Conservation (phyloP, 2,797 vertebrate genomes). For the Thaleichthys pacificus region DNA sequence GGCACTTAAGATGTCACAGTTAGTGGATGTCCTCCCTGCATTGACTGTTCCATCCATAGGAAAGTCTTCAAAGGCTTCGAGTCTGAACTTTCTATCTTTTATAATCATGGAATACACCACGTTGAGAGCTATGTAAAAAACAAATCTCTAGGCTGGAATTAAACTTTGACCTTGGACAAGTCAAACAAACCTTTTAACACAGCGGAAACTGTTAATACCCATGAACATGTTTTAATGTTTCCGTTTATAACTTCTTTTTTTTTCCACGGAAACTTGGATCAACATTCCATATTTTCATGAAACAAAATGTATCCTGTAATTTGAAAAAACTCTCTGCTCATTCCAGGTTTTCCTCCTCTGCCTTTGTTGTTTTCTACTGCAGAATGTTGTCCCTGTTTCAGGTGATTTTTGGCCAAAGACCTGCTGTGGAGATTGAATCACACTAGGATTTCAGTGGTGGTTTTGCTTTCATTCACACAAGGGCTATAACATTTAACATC, state of each 20-base stretch:
- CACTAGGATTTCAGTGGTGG: not conserved
- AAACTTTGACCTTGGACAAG: constrained; percentile 6
- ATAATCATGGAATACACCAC: not conserved
- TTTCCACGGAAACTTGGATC: constrained; percentile 19
- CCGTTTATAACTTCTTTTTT: constrained; percentile 36
- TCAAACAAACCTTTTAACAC: not conserved
- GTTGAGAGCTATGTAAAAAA: not conserved
- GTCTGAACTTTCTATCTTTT: not conserved
- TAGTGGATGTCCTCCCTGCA: not conserved
- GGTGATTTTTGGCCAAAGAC: constrained; percentile 6
- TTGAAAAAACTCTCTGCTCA: constrained; percentile 15
- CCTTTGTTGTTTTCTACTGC: not conserved
- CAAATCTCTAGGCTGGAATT: constrained; percentile 11
- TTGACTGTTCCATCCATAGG: not conserved
- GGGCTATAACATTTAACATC: constrained; percentile 4
- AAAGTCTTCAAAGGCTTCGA: constrained; percentile 1
- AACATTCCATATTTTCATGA: constrained; percentile 33
- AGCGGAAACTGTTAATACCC: constrained; percentile 9
- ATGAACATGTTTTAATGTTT: constrained; percentile 31
- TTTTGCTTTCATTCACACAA: constrained; percentile 1
- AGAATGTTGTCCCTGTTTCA: constrained; percentile 6
- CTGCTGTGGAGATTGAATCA: constrained; percentile 4
- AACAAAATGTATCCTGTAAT: not conserved
- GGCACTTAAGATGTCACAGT: not conserved
- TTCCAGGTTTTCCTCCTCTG: constrained; percentile 34